These are phyloP conservation scores for Arctia plantaginis DNA, from an alignment of 2,888 invertebrate species.

Conservation along the genomic window DNA sequence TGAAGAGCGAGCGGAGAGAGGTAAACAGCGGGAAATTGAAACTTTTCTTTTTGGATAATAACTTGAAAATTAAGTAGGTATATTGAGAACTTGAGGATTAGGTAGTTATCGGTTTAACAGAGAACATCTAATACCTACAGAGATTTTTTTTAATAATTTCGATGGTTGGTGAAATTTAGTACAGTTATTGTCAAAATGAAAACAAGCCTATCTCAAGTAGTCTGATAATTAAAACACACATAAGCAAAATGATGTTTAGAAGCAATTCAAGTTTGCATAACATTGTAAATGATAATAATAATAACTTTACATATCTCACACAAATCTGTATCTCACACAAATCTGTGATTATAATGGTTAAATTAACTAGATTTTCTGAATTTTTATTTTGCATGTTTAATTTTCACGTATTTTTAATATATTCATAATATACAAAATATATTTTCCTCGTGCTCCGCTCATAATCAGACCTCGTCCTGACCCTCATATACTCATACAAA, in stretches of 20 bases:
- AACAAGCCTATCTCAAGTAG: not conserved
- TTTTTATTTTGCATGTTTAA: not conserved
- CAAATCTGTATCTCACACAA: too few species aligned
- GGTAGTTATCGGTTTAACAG: not conserved
- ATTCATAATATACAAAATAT: not conserved
- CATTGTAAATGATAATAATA: too few species aligned
- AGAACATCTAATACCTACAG: too few species aligned
- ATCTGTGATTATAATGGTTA: not conserved
- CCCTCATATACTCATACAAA: slow-evolving; percentile 25
- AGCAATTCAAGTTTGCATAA: not conserved
- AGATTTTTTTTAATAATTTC: too few species aligned
- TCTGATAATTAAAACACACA: not conserved
- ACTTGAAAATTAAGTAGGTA: too few species aligned
- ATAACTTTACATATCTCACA: too few species aligned
- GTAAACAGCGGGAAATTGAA: not conserved
- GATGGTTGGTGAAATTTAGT: not conserved
- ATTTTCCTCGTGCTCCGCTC: not conserved
- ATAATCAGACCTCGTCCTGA: slow-evolving; percentile 20
- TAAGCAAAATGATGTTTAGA: not conserved
- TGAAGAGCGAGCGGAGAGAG: not conserved
- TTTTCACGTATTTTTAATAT: too few species aligned
- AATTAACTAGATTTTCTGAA: not conserved
- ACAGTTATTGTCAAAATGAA: not conserved
- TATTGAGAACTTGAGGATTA: too few species aligned
- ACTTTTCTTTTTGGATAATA: too few species aligned